phyloP scores from a whole-genome alignment of 2,888 invertebrate genomes.

The Apamea crenata region DNA sequence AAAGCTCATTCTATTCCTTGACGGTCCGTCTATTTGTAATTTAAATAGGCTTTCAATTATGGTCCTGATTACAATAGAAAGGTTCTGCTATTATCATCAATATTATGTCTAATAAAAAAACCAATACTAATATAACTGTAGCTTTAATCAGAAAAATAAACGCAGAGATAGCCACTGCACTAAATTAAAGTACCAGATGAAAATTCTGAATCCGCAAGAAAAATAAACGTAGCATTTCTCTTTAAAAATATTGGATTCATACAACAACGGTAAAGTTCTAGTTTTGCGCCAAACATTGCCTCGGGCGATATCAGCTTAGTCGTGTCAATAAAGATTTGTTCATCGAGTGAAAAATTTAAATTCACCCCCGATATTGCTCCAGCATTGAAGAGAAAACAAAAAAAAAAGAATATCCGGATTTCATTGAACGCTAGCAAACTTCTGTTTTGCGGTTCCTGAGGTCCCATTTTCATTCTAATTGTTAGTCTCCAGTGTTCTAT shows the following conservation, averaged over 20 bases:
- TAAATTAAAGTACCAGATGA: conserved; percentile 14
- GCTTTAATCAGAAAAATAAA: not conserved
- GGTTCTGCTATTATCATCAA: not conserved
- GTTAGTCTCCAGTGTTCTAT: conserved; percentile 17
- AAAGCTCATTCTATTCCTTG: not conserved
- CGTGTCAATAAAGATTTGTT: conserved; percentile 77
- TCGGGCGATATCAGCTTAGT: conserved; percentile 68
- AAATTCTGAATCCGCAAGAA: conserved; percentile 21
- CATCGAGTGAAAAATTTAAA: conserved; percentile 79
- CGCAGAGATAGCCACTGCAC: not conserved
- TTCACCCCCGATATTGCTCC: conserved; percentile 72
- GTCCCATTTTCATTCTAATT: conserved; percentile 41
- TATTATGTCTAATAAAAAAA: not conserved
- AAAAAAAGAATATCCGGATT: conserved; percentile 68
- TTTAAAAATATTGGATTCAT: conserved; percentile 73
- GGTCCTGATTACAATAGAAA: not conserved
- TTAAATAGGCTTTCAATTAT: not conserved
- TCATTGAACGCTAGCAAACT: conserved; percentile 64
- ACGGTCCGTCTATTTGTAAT: not conserved
- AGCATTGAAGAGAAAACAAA: conserved; percentile 68
- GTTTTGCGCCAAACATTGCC: conserved; percentile 46
- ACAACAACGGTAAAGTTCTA: conserved; percentile 56
- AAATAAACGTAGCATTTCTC: conserved; percentile 24
- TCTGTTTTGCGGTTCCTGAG: conserved; percentile 48
- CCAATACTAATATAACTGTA: not conserved